A percentile compares a stretch with the other conserved stretches of the same genome.
These are phyloP conservation scores for Sebastes nivosus DNA, from an alignment of 2,797 vertebrate genomes.

Conservation along the genomic window DNA sequence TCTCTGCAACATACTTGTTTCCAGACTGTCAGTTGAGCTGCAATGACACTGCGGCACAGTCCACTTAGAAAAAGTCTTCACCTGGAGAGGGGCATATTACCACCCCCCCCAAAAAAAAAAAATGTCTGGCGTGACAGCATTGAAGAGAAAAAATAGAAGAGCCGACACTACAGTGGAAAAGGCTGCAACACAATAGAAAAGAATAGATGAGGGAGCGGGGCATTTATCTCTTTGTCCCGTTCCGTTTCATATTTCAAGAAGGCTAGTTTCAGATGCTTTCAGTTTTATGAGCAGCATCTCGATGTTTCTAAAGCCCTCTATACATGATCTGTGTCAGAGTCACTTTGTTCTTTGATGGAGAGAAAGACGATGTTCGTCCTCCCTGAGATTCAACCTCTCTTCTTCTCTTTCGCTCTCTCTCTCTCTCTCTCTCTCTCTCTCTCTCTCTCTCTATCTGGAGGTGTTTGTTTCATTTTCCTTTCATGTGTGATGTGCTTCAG, in stretches of 20 bases:
- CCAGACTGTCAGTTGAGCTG: slow-evolving; percentile 43
- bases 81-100: background rate
- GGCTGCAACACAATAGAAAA: background rate
- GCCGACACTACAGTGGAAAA: background rate
- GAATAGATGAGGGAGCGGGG: background rate
- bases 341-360: background rate
- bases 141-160: background rate
- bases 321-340: background rate
- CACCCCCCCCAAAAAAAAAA: background rate
- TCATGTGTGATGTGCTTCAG: background rate
- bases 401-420: background rate
- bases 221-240: background rate
- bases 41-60: slow-evolving; percentile 50
- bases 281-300: background rate
- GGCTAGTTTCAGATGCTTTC: background rate
- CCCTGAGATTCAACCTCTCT: background rate
- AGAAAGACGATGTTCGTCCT: background rate
- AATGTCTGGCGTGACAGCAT: background rate
- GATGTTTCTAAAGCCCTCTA: background rate
- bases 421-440: background rate
- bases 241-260: background rate
- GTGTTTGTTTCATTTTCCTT: background rate
- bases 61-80: slow-evolving; percentile 30
- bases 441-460: background rate
- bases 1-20: slow-evolving; percentile 39